Conservation (phyloP, 2,888 invertebrate genomes). For the Pheosia gnoma region DNA sequence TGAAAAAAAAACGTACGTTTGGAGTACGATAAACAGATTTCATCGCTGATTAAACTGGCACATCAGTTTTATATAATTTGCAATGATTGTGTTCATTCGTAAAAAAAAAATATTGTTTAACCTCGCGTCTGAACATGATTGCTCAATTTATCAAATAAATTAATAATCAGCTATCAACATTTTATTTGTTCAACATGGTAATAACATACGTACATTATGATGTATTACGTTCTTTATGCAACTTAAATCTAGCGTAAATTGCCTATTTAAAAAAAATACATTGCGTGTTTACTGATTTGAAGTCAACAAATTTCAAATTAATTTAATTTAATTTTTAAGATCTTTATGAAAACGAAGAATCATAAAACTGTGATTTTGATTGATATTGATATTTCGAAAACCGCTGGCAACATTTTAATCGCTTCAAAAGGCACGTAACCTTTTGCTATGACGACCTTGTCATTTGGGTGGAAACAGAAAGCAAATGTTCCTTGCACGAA, state of each 20-base stretch:
- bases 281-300: not conserved
- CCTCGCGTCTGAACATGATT: not conserved
- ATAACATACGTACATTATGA: not conserved
- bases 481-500: conserved; percentile 41
- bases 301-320: no score
- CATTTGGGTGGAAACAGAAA: conserved; percentile 47
- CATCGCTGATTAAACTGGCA: conserved; percentile 1
- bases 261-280: not conserved
- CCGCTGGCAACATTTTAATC: conserved; percentile 14
- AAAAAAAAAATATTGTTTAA: not conserved
- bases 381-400: conserved; percentile 17
- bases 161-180: not conserved
- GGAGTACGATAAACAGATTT: conserved; percentile 18
- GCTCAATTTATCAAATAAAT: not conserved
- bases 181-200: not conserved
- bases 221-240: not conserved
- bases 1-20: no score
- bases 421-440: conserved; percentile 43
- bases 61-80: not conserved
- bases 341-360: no score
- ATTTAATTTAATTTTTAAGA: no score
- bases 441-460: conserved; percentile 46
- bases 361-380: conserved; percentile 8
- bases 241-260: not conserved
- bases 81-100: not conserved